These are phyloP conservation scores for Hermodice carunculata DNA, from an alignment of 2,888 invertebrate species.

Conservation along the genomic window DNA sequence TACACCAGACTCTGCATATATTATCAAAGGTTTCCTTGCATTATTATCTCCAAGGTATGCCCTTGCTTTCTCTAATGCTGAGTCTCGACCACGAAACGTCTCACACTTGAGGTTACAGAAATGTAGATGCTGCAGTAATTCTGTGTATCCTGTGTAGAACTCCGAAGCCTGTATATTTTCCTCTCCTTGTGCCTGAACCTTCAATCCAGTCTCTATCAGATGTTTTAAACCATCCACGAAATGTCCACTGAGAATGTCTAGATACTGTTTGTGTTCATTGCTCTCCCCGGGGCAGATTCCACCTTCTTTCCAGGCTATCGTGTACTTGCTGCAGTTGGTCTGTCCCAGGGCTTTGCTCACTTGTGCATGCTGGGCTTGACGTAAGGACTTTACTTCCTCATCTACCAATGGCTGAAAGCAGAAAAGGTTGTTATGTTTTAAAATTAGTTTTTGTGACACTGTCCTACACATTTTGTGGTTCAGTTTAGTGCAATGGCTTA, in stretches of 20 bases:
- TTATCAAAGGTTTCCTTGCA: conserved; percentile 47
- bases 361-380: conserved; percentile 33
- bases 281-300: conserved; percentile 47
- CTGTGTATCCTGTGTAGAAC: conserved; percentile 54
- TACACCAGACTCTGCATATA: conserved; percentile 54
- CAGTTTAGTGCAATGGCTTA: no score
- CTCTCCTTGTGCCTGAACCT: conserved; percentile 36
- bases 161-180: conserved; percentile 43
- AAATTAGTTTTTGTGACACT: no score
- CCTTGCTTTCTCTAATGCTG: conserved; percentile 38
- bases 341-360: conserved; percentile 39
- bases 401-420: conserved; percentile 42
- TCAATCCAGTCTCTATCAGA: conserved; percentile 44
- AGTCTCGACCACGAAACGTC: conserved; percentile 59
- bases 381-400: conserved; percentile 39
- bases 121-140: conserved; percentile 59
- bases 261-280: conserved; percentile 49
- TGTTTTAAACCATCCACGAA: conserved; percentile 45
- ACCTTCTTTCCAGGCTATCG: conserved; percentile 25
- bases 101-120: conserved; percentile 58
- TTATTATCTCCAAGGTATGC: conserved; percentile 41
- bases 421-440: no score
- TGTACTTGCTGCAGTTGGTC: no score
- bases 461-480: no score
- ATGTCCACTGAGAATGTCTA: conserved; percentile 48